Evolutionary conservation across 2,113 vertebrate genomes (phyloP), one percentile per base, ranked within the genome.

Genomic region (Patagioenas fasciata): DNA sequence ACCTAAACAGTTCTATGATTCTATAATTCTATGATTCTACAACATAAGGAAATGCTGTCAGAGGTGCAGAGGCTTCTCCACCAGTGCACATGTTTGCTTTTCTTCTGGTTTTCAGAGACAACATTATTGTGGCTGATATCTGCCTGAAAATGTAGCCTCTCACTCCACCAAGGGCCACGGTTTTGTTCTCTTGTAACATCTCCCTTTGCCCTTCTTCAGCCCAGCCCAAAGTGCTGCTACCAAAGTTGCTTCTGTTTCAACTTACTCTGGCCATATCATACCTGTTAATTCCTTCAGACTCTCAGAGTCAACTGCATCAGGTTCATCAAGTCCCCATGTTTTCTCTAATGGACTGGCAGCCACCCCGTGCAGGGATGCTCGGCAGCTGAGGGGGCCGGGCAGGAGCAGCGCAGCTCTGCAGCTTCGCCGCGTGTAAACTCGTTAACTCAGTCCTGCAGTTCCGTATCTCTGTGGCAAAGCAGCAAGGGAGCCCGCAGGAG

Each of bases 341-440:
- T 78, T 62, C 64, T 58, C 10, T 34, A 36, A n/a, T n/a, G 40
- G 16, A 16, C 42, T 44, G 42, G 42, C 42, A 44, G 42, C 42
- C 16, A 7, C 42, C 42, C 42, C n/a, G 16, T 16, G 42, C 42
- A 44, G 42, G 42, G 42, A 44, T 16, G 16, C 42, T 17, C 42
- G 16, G 15, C 42, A 44, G 16, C 42, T 17, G 42, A 44, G 42
- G 42, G 42, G 34, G 64, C 36, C 36, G 42, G 50, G 31, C 23
- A 20, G 60, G 53, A 66, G 38, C 6, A 0, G 10, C 3, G 24
- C 32, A 1, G 24, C 12, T 5, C 72, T 2, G 34, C 48, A 17
- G 78, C 2, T 4, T 23, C 6, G 44, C 56, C 5, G 2, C 8
- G 48, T 51, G 1, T 1, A 13, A 69, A 36, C 82, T 53, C 1